Evolutionary conservation across 2,888 invertebrate species (phyloP).

Genomic region (Barypeithes pellucidus): DNA sequence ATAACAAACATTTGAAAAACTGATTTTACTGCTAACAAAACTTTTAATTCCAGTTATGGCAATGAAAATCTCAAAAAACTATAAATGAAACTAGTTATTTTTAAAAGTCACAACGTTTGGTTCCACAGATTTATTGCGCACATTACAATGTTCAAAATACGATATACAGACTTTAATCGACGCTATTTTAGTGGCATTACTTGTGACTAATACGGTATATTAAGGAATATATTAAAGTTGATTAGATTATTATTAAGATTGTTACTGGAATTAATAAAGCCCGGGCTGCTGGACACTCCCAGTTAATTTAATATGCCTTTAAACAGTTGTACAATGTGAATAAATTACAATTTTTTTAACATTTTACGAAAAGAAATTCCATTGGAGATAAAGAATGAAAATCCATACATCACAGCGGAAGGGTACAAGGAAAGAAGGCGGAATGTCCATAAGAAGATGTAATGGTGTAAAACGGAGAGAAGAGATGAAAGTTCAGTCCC

Average conservation of each 20-base stretch:
- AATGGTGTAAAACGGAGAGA: too few species aligned
- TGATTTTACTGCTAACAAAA: too few species aligned
- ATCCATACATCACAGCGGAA: not conserved
- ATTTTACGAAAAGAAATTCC: slow-evolving; percentile 1
- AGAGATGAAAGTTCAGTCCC: too few species aligned
- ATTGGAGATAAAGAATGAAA: not conserved
- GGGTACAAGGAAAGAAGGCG: too few species aligned
- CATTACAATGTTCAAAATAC: not conserved
- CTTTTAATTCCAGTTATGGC: too few species aligned
- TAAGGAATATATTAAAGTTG: slow-evolving; percentile 29
- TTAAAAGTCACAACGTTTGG: not conserved
- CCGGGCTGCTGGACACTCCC: slow-evolving; percentile 18
- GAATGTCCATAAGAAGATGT: too few species aligned
- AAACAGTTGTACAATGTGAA: slow-evolving; percentile 16
- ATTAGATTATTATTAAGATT: slow-evolving; percentile 33
- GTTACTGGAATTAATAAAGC: slow-evolving; percentile 25
- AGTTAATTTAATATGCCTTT: not conserved
- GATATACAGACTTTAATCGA: not conserved
- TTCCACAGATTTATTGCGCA: not conserved
- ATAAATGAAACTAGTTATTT: too few species aligned
- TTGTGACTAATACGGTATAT: slow-evolving; percentile 25
- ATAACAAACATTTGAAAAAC: too few species aligned
- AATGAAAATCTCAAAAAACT: too few species aligned
- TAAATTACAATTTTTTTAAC: slow-evolving; percentile 18
- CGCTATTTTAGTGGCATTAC: not conserved